Conservation (phyloP, 2,797 vertebrate genomes). For the Notamacropus eugenii region DNA sequence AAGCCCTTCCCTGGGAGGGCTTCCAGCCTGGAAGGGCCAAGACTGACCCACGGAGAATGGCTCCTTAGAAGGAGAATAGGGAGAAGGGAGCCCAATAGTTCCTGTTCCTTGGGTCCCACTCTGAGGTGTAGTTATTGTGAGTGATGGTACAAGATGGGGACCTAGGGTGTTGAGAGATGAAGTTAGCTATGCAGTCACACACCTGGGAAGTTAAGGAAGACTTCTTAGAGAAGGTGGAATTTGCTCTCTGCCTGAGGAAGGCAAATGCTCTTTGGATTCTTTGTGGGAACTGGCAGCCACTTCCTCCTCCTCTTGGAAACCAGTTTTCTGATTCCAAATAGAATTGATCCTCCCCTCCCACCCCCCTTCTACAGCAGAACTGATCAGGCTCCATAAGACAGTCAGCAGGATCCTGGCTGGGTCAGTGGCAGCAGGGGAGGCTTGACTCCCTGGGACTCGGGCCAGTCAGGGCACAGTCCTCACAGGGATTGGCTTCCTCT, state of each 20-base stretch:
- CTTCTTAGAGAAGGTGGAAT: not conserved
- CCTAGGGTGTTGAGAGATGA: not conserved
- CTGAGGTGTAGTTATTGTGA: not conserved
- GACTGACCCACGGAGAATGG: not conserved
- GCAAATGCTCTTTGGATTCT: not conserved
- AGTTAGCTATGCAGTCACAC: not conserved
- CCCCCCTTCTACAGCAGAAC: conserved; percentile 3
- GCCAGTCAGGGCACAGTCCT: not conserved
- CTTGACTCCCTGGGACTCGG: no score
- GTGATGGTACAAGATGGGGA: not conserved
- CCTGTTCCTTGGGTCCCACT: not conserved
- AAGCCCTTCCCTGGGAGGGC: not conserved
- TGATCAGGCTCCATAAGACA: not conserved
- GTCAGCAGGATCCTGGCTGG: not conserved
- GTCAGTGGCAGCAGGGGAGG: not conserved
- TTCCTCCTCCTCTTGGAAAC: not conserved
- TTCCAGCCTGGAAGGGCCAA: not conserved
- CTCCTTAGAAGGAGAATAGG: not conserved
- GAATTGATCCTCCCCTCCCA: not conserved
- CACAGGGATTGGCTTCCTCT: not conserved
- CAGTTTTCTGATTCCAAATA: conserved; percentile 34
- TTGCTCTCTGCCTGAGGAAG: not conserved
- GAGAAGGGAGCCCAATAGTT: not conserved
- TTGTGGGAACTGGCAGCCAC: not conserved
- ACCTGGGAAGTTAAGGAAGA: not conserved